phyloP scores from a whole-genome alignment of 1,140 invertebrate species.

The Acromyrmex charruanus region DNA sequence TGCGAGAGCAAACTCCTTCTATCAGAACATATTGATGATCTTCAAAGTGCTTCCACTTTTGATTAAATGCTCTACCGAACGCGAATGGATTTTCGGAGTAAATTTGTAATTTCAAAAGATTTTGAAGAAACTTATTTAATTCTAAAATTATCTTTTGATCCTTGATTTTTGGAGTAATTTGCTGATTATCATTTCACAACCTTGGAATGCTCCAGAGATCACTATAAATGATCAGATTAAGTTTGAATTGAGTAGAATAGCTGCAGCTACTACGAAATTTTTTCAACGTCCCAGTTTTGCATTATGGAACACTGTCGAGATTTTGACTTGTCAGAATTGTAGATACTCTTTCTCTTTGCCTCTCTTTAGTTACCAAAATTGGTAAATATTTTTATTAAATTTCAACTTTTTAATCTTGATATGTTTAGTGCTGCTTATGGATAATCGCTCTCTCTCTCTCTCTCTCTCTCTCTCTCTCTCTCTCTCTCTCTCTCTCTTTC shows the following conservation, averaged over 20 bases:
- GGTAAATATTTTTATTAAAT: too few relatives aligned
- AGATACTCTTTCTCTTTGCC: neutral
- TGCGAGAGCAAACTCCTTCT: conserved; percentile 5
- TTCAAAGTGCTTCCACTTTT: neutral
- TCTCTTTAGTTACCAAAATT: neutral
- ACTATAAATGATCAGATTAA: neutral
- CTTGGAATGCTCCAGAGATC: neutral
- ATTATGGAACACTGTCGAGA: neutral
- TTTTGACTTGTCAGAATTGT: neutral
- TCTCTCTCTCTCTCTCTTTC: too few relatives aligned
- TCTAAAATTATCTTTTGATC: neutral
- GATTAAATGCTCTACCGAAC: conserved; percentile 10
- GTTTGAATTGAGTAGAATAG: neutral
- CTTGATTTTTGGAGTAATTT: neutral
- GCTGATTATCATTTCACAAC: neutral
- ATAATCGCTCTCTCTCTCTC: too few relatives aligned
- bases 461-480: too few relatives aligned
- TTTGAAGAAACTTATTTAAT: neutral
- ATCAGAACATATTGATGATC: neutral
- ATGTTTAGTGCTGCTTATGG: too few relatives aligned
- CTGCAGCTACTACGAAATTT: neutral
- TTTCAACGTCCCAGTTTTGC: neutral
- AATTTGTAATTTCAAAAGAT: neutral
- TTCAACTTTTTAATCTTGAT: too few relatives aligned
- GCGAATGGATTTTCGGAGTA: neutral